A percentile compares a stretch with the other conserved stretches of the same genome.
phyloP scores from a whole-genome alignment of 2,797 vertebrate species.

The Micrastur ruficollis region DNA sequence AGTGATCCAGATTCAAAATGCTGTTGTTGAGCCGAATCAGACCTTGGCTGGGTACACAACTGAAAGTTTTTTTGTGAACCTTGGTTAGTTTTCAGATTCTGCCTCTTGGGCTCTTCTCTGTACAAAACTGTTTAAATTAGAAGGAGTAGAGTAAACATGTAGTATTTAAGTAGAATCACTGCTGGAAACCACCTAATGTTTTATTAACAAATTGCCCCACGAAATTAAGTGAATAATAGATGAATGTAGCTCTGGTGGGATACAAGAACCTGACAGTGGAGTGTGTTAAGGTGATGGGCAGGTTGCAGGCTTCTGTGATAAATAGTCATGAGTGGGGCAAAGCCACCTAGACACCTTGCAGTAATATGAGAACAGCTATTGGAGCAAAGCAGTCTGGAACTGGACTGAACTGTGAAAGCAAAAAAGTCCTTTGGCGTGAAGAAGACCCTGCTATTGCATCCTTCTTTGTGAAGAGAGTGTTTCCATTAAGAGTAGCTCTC shows the following conservation, averaged over 20 bases:
- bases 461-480: neutral
- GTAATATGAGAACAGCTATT: neutral
- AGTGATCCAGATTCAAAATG: neutral
- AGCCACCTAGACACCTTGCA: neutral
- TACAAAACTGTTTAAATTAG: conserved; percentile 1
- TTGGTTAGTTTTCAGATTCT: neutral
- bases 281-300: neutral
- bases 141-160: neutral
- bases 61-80: neutral
- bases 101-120: neutral
- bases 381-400: neutral
- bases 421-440: neutral
- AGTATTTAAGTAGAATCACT: neutral
- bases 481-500: neutral
- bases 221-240: conserved; percentile 6
- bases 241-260: neutral
- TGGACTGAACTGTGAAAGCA: neutral
- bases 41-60: neutral
- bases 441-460: neutral
- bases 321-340: neutral
- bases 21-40: neutral
- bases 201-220: conserved; percentile 4
- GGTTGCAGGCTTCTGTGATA: neutral
- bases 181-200: conserved; percentile 11
- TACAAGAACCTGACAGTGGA: neutral